phyloP scores from a whole-genome alignment of 1,140 invertebrate species.

The Pachypsylla venusta region DNA sequence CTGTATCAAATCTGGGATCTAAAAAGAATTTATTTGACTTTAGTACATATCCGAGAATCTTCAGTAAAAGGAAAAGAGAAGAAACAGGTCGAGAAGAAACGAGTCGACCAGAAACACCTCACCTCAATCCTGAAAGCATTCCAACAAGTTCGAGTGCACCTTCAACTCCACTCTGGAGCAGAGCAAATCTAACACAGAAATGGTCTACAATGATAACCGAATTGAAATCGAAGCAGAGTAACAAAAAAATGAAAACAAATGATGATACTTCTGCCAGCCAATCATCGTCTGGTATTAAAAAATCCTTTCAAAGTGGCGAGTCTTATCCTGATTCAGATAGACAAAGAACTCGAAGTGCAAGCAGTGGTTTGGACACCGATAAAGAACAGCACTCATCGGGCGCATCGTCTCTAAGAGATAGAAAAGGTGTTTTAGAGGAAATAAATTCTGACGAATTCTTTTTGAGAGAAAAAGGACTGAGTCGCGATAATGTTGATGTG shows the following conservation, averaged over 20 bases:
- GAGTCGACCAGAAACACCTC: background rate
- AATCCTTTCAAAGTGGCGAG: slow-evolving; percentile 27
- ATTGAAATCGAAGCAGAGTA: background rate
- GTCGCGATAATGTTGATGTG: slow-evolving; percentile 61
- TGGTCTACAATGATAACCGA: background rate
- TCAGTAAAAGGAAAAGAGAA: slow-evolving; percentile 40
- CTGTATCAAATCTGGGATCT: slow-evolving; percentile 14
- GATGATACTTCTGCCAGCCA: slow-evolving; percentile 16
- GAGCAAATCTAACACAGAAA: slow-evolving; percentile 2
- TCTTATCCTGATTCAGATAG: slow-evolving; percentile 20
- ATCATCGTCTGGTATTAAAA: background rate
- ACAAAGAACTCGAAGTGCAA: slow-evolving; percentile 17
- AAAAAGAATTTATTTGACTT: slow-evolving; percentile 43
- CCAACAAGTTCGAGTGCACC: background rate
- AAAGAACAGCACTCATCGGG: slow-evolving; percentile 35
- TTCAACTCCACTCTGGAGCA: background rate
- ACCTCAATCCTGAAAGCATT: slow-evolving; percentile 7
- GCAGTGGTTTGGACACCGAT: slow-evolving; percentile 25
- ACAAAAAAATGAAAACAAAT: slow-evolving; percentile 16
- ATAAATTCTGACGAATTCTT: slow-evolving; percentile 77
- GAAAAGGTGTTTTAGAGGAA: slow-evolving; percentile 54
- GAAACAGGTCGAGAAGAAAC: background rate
- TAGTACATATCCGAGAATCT: slow-evolving; percentile 56
- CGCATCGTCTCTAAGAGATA: slow-evolving; percentile 33
- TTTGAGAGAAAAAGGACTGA: slow-evolving; percentile 57